Conservation (phyloP, 2,797 vertebrate species). For the Chaunax sp. region DNA sequence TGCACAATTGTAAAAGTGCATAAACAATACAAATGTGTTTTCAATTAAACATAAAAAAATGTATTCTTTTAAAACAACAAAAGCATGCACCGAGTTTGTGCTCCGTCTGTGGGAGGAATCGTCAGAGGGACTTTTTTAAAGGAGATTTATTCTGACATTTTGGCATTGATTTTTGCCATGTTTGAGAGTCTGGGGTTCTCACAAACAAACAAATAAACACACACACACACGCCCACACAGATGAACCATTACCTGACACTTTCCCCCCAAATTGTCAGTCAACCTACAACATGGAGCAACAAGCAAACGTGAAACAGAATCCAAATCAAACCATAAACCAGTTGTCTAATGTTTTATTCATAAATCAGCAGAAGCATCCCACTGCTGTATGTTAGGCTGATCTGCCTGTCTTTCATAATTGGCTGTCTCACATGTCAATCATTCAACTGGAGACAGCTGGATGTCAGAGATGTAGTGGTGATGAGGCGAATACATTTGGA, state of each 20-base stretch:
- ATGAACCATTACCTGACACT: slow-evolving; percentile 51
- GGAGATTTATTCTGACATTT: slow-evolving; percentile 27
- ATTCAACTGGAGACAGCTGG: slow-evolving; percentile 39
- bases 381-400: slow-evolving; percentile 48
- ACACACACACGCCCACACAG: slow-evolving; percentile 16
- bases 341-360: slow-evolving; percentile 74
- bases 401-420: slow-evolving; percentile 67
- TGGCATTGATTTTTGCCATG: slow-evolving; percentile 41
- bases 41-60: background rate
- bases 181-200: slow-evolving; percentile 32
- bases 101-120: background rate
- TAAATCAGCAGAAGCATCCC: slow-evolving; percentile 40
- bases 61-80: background rate
- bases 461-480: slow-evolving; percentile 33
- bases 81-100: background rate
- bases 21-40: background rate
- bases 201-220: slow-evolving; percentile 13
- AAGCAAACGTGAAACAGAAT: slow-evolving; percentile 66
- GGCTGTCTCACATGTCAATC: slow-evolving; percentile 74
- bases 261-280: slow-evolving; percentile 52
- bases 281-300: slow-evolving; percentile 55
- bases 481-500: slow-evolving; percentile 27
- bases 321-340: slow-evolving; percentile 62
- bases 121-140: slow-evolving; percentile 25
- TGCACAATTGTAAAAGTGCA: background rate